These are phyloP conservation scores for Eupithecia abbreviata DNA, from an alignment of 2,888 invertebrate species.

Conservation along the genomic window DNA sequence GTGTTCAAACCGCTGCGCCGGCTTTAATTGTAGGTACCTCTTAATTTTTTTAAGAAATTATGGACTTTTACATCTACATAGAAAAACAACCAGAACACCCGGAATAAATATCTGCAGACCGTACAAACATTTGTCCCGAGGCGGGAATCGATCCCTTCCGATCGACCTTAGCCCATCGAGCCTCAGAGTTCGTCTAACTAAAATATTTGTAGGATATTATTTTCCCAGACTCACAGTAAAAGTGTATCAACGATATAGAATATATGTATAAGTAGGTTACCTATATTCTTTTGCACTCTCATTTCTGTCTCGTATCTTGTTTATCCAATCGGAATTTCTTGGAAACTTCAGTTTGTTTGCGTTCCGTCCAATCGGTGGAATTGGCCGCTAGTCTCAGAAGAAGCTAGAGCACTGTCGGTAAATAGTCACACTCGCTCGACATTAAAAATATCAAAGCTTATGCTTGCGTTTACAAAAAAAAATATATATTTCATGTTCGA, in stretches of 20 bases:
- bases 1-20: neutral
- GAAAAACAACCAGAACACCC: too few relatives aligned
- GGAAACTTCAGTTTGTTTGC: conserved; percentile 77
- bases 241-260: neutral
- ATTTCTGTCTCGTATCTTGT: conserved; percentile 52
- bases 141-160: too few relatives aligned
- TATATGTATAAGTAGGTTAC: neutral
- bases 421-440: neutral
- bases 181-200: too few relatives aligned
- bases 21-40: too few relatives aligned
- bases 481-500: too few relatives aligned
- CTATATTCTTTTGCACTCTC: neutral
- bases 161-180: too few relatives aligned
- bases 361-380: conserved; percentile 74
- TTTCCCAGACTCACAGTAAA: neutral
- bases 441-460: too few relatives aligned
- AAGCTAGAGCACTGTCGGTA: conserved; percentile 4
- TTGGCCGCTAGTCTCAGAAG: conserved; percentile 47
- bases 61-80: too few relatives aligned
- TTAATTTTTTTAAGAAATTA: too few relatives aligned
- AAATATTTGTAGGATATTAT: neutral
- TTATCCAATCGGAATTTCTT: conserved; percentile 67
- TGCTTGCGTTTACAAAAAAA: neutral
- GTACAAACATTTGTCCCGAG: too few relatives aligned
- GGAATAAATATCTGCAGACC: too few relatives aligned